Base-by-base conservation (phyloP, 2,888 invertebrate species). In the Heliconius sara region DNA sequence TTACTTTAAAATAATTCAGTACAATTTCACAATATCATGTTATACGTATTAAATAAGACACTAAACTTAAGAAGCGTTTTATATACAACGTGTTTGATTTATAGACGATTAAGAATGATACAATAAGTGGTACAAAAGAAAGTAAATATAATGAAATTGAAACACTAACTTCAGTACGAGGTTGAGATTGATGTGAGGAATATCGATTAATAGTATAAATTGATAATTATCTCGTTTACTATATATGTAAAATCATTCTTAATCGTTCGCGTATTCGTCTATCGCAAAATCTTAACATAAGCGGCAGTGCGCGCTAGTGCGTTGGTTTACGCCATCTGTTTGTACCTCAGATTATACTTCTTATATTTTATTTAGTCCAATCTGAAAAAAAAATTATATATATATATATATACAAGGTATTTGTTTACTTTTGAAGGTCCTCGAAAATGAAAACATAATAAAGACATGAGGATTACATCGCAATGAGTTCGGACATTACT, bases 301-400 rank as follows among this genome's bases (percentile, higher is more conserved):
- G 78, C 80, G 78, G 81, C 81, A 81, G 81, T 81, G 81, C 80
- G 83, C 80, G 82, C 80, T 79, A 81, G 82, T 84, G 81, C 85
- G 81, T 82, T 80, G 81, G 89, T 90, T 88, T 89, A 86, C 88
- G 88, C 87, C 87, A 86, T 87, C 86, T 83, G 87, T 88, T 87
- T 86, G 84, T 87, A 85, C 84, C 86, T 86, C 88, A 84, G 83
- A 84, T 85, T 87, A 84, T 88, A 87, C 88, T 86, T 93, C 95
- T 96, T 96, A 96, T 95, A 96, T 96, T 88, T 95, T 95, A 91
- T 93, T 94, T 86, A 95, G 91, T 85, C 92, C 95, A 89, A 95
- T 92, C 96, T 96, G 94, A n/a, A 39, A 76, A 77, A 76, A 77
- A 10, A 47, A 27, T 27, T 27, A 27, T 27, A 27, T 27, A 27